phyloP scores from a whole-genome alignment of 2,797 vertebrate genomes.

The Tenualosa ilisha region DNA sequence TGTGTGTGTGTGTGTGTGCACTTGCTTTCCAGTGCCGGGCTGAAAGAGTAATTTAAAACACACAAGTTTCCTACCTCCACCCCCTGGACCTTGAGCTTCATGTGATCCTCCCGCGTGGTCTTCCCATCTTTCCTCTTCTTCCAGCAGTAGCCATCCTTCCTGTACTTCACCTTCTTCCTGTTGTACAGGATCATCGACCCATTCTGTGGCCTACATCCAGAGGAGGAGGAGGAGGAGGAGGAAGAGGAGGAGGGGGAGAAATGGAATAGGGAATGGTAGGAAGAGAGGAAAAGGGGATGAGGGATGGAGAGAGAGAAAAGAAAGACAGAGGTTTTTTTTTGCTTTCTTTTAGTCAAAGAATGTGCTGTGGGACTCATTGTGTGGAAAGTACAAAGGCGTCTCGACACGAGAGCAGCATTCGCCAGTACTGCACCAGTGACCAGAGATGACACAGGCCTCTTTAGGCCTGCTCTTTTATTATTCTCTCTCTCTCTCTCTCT shows the following conservation, averaged over 20 bases:
- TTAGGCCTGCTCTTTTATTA: slow-evolving; percentile 63
- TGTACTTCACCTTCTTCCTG: slow-evolving; percentile 98
- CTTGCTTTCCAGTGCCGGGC: background rate
- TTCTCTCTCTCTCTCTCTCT: slow-evolving; percentile 32
- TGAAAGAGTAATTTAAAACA: slow-evolving; percentile 18
- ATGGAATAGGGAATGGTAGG: background rate
- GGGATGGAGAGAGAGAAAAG: background rate
- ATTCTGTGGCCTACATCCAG: slow-evolving; percentile 86
- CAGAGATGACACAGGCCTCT: slow-evolving; percentile 67
- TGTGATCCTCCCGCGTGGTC: slow-evolving; percentile 96
- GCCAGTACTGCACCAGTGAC: slow-evolving; percentile 69
- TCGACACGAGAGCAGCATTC: slow-evolving; percentile 57
- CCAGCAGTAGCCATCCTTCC: slow-evolving; percentile 98
- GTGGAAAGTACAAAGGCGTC: slow-evolving; percentile 68
- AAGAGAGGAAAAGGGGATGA: slow-evolving; percentile 37
- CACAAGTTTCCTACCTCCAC: slow-evolving; percentile 86
- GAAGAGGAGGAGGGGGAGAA: too few relatives aligned
- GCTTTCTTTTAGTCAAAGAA: slow-evolving; percentile 66
- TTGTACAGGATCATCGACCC: slow-evolving; percentile 99
- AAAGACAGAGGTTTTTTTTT: slow-evolving; percentile 7
- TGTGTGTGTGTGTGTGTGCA: background rate
- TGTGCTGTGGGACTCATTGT: slow-evolving; percentile 68
- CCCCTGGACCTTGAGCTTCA: slow-evolving; percentile 98
- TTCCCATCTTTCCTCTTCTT: slow-evolving; percentile 98
- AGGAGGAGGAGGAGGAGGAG: slow-evolving; percentile 30